These are phyloP conservation scores for Proisotoma minuta DNA, from an alignment of 2,888 invertebrate genomes.

Conservation along the genomic window DNA sequence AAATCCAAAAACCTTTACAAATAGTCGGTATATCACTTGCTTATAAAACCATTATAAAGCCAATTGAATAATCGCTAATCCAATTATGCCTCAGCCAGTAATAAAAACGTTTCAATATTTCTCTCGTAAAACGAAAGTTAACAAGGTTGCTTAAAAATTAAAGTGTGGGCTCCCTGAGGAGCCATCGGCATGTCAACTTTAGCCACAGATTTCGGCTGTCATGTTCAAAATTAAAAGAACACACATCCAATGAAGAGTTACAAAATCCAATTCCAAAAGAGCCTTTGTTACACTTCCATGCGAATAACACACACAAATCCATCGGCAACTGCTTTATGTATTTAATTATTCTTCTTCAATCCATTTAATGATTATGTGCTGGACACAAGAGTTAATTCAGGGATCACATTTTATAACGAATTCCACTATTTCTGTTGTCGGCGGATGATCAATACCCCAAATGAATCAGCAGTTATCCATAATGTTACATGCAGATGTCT, in stretches of 20 bases:
- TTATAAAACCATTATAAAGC: too few species aligned
- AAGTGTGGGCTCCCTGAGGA: conserved; percentile 22
- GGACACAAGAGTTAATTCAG: neutral
- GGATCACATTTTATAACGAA: neutral
- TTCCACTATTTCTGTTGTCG: too few species aligned
- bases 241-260: neutral
- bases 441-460: conserved; percentile 27
- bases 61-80: too few species aligned
- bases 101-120: too few species aligned
- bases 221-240: conserved; percentile 17
- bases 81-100: too few species aligned
- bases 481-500: neutral
- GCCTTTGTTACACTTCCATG: too few species aligned
- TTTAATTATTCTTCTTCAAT: neutral
- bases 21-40: too few species aligned
- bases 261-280: neutral
- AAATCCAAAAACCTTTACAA: neutral
- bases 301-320: too few species aligned
- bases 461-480: conserved; percentile 36
- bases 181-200: conserved; percentile 15
- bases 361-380: neutral
- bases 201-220: conserved; percentile 11
- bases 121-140: too few species aligned
- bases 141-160: too few species aligned
- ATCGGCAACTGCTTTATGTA: too few species aligned